Evolutionary conservation across 2,113 vertebrate genomes (phyloP), one percentile per base, ranked within the genome.

Genomic region (Lepus americanus): DNA sequence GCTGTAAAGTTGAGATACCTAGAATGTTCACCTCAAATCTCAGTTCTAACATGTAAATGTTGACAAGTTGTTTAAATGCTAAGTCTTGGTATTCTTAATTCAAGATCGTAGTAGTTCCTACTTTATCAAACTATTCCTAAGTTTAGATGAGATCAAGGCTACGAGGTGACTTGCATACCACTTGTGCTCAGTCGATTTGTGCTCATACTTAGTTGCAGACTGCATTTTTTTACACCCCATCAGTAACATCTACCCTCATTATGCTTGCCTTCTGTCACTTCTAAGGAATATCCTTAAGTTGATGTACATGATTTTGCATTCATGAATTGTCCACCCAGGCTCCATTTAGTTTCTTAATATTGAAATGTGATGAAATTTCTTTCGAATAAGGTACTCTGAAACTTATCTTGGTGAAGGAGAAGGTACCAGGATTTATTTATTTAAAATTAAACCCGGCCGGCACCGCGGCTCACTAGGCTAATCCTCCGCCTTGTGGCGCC

Each of bases 301-400:
- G 29, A 25, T 70, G 8, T 16, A 51, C 12, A 29, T 0, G 4
- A 14, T 84, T 92, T 74, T 84, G 27, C 4, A 16, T 51, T 84
- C 63, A 82, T 55, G 29, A 69, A 73, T 79, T 36, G 5, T 36
- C 11, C 5, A 76, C 13, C 25, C 5, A 20, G 12, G 86, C 70
- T 96, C 63, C 76, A 27, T 17, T 90, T 70, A 17, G 9, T 92
- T 95, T 81, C 69, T 74, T 84, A 90, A 69, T 85, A 63, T 27
- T 6, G 79, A 96, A 89, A 39, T 4, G 63, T 33, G 44, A 55
- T 53, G n/a, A n/a, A 33, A 73, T 33, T 73, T 90, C 73, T 97
- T 39, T 59, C 96, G 84, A 96, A 16, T 51, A 90, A 78, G 73
- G 22, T 44, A 64, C 94, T 89, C 84, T 79, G 25, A 96, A 94